Evolutionary conservation across 1,140 invertebrate genomes (phyloP), one percentile per base, ranked within the genome.

Genomic region (Bombyx mandarina): DNA sequence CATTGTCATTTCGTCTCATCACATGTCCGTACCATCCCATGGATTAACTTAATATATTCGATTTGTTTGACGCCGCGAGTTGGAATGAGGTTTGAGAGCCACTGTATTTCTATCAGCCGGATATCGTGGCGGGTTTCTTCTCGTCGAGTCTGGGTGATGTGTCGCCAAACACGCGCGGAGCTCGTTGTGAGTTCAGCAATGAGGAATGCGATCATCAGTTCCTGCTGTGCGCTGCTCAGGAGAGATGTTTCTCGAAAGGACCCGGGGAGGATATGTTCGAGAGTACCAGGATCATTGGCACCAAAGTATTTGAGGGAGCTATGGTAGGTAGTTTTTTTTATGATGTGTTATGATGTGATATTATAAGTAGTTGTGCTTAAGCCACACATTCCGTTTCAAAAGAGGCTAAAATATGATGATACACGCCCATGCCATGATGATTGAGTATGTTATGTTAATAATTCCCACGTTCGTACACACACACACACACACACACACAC

Each of bases 221-320:
- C 93, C 49, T 92, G 91, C 1, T 98, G 93, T 88, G 92, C 12
- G 89, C 91, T 0, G 87, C 89, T 4, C 88, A 90, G 7, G 92
- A 95, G 67, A 86, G 90, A 8, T 98, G 97, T 77, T 93, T 96
- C 61, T 93, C 97, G 0, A 91, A 90, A 9, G 97, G 97, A 3
- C 95, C 97, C 6, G 93, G 97, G 8, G 88, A 89, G 18, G 92
- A 98, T 75, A 98, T 98, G 94, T 93, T 93, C 67, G 96, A 98
- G 62, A 98, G 96, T 76, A 97, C 96, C 0, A 91, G 90, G 73
- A 97, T 98, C 42, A 97, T 99, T 67, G 97, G 93, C 0, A 85
- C 90, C n/a, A 91, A 91, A 50, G 90, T 98, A 45, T 93, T 91
- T 61, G 79, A 91, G 12, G 95, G 93, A 65, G 94, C 96, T 6